Percentiles rank a stretch among this genome's conserved stretches.
These are phyloP conservation scores for Carapus acus DNA, from an alignment of 2,797 vertebrate species.

Conservation along the genomic window DNA sequence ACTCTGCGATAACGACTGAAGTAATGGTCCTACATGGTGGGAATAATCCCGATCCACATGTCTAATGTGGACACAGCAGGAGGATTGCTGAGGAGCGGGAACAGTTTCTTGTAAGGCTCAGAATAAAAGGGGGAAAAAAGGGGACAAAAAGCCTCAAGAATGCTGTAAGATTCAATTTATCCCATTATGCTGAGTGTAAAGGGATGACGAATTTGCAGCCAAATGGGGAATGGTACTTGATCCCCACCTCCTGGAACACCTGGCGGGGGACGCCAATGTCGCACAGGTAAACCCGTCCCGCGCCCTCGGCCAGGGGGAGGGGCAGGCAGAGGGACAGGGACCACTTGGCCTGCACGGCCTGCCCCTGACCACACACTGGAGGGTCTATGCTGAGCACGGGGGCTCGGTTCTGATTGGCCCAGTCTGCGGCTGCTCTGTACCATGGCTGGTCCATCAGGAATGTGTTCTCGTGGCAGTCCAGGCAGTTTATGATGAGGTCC, in stretches of 20 bases:
- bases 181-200: conserved; percentile 82
- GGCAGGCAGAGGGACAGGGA: conserved; percentile 91
- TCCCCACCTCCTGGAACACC: conserved; percentile 94
- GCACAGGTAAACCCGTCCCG: conserved; percentile 89
- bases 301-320: conserved; percentile 82
- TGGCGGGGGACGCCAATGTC: conserved; percentile 94
- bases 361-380: conserved; percentile 80
- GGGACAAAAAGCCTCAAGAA: conserved; percentile 12
- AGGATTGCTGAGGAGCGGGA: conserved; percentile 34
- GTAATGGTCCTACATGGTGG: conserved; percentile 29
- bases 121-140: conserved; percentile 34
- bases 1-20: conserved; percentile 14
- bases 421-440: conserved; percentile 91
- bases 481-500: conserved; percentile 96
- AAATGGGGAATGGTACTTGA: conserved; percentile 94
- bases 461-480: conserved; percentile 94
- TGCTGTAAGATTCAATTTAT: conserved; percentile 31
- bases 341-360: conserved; percentile 95
- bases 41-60: conserved; percentile 22
- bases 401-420: conserved; percentile 95
- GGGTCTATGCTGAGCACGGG: conserved; percentile 96
- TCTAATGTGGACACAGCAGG: conserved; percentile 26
- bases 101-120: conserved; percentile 49
- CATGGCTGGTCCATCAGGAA: conserved; percentile 94
- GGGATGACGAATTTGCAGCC: conserved; percentile 98